phyloP scores from a whole-genome alignment of 1,140 invertebrate genomes.

The Gonatopus flavifemur region DNA sequence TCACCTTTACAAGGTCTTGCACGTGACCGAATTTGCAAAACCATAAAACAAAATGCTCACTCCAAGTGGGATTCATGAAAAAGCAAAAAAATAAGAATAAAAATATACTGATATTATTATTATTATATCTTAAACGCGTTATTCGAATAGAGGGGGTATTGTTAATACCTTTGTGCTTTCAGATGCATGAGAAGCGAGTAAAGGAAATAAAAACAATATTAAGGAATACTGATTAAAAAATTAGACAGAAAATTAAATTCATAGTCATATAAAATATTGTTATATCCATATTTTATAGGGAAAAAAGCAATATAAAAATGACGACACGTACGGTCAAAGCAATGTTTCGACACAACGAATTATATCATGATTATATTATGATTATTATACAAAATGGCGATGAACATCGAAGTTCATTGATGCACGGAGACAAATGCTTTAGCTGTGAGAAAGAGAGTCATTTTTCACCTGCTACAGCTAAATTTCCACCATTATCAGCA shows the following conservation, averaged over 20 bases:
- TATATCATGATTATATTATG: too few species aligned
- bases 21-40: too few species aligned
- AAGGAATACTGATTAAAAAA: constrained; percentile 8
- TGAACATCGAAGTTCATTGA: constrained; percentile 49
- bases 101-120: not conserved
- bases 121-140: not conserved
- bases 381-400: constrained; percentile 44
- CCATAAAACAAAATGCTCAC: too few species aligned
- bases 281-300: constrained; percentile 50
- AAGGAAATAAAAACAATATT: constrained; percentile 16
- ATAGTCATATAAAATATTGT: constrained; percentile 45
- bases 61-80: too few species aligned
- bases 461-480: too few species aligned
- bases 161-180: too few species aligned
- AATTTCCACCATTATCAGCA: too few species aligned
- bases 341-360: constrained; percentile 61
- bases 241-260: constrained; percentile 24
- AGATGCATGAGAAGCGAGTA: too few species aligned
- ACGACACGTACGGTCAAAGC: constrained; percentile 53
- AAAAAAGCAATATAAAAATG: constrained; percentile 29
- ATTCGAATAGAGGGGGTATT: too few species aligned
- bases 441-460: too few species aligned
- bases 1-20: not conserved
- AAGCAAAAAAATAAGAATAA: too few species aligned
- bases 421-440: too few species aligned